Evolutionary conservation across 2,797 vertebrate genomes (phyloP), one percentile per base, ranked within the genome.

Genomic region (Molossus molossus): DNA sequence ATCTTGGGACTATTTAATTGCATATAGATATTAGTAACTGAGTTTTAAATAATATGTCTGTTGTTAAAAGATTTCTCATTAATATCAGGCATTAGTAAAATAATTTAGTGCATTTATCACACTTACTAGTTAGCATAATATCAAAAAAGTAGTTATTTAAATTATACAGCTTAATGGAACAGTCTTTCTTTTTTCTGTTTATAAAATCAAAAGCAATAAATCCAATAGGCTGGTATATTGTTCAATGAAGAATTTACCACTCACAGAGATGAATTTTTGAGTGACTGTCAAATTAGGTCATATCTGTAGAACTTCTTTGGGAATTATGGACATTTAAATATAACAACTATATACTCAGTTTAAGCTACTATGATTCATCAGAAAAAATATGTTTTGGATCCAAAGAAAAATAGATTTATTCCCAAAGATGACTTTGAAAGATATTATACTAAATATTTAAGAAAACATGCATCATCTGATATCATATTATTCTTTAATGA

Each of bases 271-370:
- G 20, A 92, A 85, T 92, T 96, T 96, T 27, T 92, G 17, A 93
- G 55, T 87, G 57, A 55, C n/a, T 33, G 21, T 94, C 65, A 96
- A 75, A 80, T 89, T 89, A 93, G 37, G 40, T 73, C 27, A 90
- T 50, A 77, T 94, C 53, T 95, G 87, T 84, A 33, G n/a, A 90
- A 94, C 5, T 87, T 80, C 48, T 94, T 85, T 81, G 84, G 53
- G 29, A 93, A 92, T 81, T 94, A 53, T 40, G 53, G 33, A 62
- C 18, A 77, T 92, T 95, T 96, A 76, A 92, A 45, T 65, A 65
- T 88, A 80, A 88, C 8, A 85, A n/a, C 18, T 91, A 87, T 91
- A 96, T 88, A 90, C 5, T 85, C 27, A 65, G n/a, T 83, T 91
- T 89, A 87, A 96, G 81, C 25, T 84, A 72, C 12, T 91, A 53